These are phyloP conservation scores for Coelopa frigida DNA, from an alignment of 1,140 invertebrate species.

Conservation along the genomic window DNA sequence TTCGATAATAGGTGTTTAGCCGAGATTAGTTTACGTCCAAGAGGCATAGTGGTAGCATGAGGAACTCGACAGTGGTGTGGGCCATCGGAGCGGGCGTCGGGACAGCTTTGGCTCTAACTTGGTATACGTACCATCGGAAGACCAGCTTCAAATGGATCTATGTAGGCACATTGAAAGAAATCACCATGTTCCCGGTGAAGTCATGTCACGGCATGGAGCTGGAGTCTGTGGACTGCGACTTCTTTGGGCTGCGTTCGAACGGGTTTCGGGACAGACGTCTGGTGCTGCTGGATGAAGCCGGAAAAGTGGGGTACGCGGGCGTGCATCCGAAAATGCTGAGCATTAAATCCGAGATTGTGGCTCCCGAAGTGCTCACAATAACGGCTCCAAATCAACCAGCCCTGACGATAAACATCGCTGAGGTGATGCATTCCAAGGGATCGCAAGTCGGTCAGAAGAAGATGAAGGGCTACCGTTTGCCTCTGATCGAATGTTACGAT, in stretches of 20 bases:
- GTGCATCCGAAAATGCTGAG: slow-evolving; percentile 46
- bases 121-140: neutral
- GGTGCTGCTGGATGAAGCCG: slow-evolving; percentile 41
- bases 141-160: slow-evolving; percentile 15
- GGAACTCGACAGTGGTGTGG: too few relatives aligned
- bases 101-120: neutral
- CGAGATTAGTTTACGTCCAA: too few relatives aligned
- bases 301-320: slow-evolving; percentile 44
- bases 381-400: slow-evolving; percentile 46
- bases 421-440: slow-evolving; percentile 15
- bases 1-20: too few relatives aligned
- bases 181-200: slow-evolving; percentile 46
- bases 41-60: too few relatives aligned
- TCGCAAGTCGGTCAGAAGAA: slow-evolving; percentile 28
- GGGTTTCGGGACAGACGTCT: slow-evolving; percentile 45
- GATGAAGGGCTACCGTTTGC: slow-evolving; percentile 44
- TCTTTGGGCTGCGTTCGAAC: slow-evolving; percentile 38
- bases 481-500: slow-evolving; percentile 51
- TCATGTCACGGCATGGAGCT: slow-evolving; percentile 40
- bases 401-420: slow-evolving; percentile 39
- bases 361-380: slow-evolving; percentile 36
- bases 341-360: slow-evolving; percentile 43
- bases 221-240: slow-evolving; percentile 38
- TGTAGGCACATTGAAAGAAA: slow-evolving; percentile 46
- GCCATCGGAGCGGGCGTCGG: too few relatives aligned